Evolutionary conservation across 2,888 invertebrate species (phyloP).

Genomic region (Quadriops clusia): DNA sequence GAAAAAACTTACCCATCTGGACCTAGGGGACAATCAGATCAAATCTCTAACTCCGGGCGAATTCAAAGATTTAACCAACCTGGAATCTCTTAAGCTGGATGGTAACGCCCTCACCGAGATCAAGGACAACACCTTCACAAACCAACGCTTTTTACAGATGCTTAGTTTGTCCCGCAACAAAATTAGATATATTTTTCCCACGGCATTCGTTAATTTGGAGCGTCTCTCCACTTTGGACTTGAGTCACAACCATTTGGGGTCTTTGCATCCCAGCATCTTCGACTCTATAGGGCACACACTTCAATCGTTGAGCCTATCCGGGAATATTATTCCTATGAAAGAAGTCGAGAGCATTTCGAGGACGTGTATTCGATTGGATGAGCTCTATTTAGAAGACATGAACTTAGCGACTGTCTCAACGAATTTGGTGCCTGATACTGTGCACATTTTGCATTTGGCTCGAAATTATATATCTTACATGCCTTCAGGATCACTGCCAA

Average conservation of each 20-base stretch:
- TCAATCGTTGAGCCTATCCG: conserved; percentile 54
- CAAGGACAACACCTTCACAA: conserved; percentile 51
- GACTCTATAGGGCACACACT: conserved; percentile 47
- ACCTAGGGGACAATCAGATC: conserved; percentile 65
- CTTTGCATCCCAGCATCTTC: conserved; percentile 46
- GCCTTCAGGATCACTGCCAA: conserved; percentile 43
- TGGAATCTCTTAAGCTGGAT: conserved; percentile 53
- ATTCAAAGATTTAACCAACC: conserved; percentile 50
- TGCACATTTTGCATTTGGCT: conserved; percentile 52
- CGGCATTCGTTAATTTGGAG: conserved; percentile 59
- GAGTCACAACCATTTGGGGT: conserved; percentile 59
- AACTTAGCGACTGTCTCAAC: conserved; percentile 45
- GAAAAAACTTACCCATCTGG: conserved; percentile 55
- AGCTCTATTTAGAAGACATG: conserved; percentile 47
- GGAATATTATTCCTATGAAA: conserved; percentile 48
- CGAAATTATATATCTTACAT: conserved; percentile 54
- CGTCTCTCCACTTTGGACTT: conserved; percentile 58
- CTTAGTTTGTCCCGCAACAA: conserved; percentile 57
- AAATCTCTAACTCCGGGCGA: conserved; percentile 57
- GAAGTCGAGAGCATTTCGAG: conserved; percentile 42
- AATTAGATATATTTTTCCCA: conserved; percentile 53
- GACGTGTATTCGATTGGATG: conserved; percentile 42
- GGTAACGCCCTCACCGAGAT: conserved; percentile 63
- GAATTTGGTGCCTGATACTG: conserved; percentile 45
- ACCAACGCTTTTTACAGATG: conserved; percentile 41